Evolutionary conservation across 2,113 vertebrate genomes (phyloP), one percentile per base, ranked within the genome.

Genomic region (Acrocephalus arundinaceus): DNA sequence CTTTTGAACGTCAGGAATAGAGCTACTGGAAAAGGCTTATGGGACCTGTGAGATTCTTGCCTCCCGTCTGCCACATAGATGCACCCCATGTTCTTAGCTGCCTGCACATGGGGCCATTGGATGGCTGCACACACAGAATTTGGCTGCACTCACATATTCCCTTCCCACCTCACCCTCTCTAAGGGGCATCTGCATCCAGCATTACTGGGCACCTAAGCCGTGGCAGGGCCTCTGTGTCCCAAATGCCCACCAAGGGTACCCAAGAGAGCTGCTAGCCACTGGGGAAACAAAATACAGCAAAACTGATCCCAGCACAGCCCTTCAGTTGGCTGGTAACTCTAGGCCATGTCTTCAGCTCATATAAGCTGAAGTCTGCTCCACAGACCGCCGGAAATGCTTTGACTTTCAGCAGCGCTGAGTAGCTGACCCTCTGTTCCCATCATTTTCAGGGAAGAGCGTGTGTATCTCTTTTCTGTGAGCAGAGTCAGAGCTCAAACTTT

Each of bases 71-170:
- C 21, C 55, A 41, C 33, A 3, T 12, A 54, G 68, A 20, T 23
- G 77, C 65, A 78, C 31, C 28, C 65, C 65, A 35, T 61, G n/a
- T 33, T 58, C 19, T 52, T 24, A 62, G 9, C 27, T 89, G 48
- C 28, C 10, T 5, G 31, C 41, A 9, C 41, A 15, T 2, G 6
- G 13, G 17, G 17, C 1, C 2, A 4, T 21, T 46, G 63, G 39
- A 61, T 6, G 22, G 7, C 15, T 77, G 68, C 61, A 48, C 15
- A 37, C 13, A 39, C 37, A 39, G 37, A 8, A 39, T 39, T 39
- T 39, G 37, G 37, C 37, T 9, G 37, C 37, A 33, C 8, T 10
- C 0, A 0, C 31, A 9, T 11, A 41, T 28, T 59, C 58, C 20
- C 15, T 63, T 59, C 27, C 16, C 30, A 30, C 9, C 51, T n/a